Conservation (phyloP, 2,797 vertebrate genomes). For the Falco naumanni region DNA sequence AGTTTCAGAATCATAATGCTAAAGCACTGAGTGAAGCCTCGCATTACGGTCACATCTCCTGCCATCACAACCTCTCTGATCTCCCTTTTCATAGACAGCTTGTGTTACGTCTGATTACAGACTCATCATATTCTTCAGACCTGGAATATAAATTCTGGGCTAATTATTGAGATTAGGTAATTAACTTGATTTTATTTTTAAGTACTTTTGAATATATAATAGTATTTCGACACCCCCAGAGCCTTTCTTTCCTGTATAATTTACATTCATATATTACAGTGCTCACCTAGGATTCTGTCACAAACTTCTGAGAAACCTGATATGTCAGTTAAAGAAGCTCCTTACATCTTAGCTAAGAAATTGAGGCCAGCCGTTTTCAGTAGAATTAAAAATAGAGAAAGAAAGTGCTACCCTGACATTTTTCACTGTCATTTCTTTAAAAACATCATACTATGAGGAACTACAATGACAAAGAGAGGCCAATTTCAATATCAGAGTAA, state of each 20-base stretch:
- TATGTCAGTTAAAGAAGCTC: neutral
- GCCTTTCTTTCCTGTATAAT: neutral
- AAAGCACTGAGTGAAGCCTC: neutral
- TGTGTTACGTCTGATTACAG: neutral
- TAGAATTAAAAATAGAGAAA: neutral
- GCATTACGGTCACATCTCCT: fast-evolving
- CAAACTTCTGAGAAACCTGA: neutral
- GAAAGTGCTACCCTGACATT: neutral
- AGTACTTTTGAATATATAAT: neutral
- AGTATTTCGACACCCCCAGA: neutral
- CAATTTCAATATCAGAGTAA: neutral
- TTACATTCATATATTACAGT: neutral
- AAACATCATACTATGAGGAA: neutral
- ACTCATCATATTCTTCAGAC: neutral
- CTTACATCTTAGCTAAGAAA: neutral
- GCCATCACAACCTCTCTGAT: neutral
- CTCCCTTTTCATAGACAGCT: neutral
- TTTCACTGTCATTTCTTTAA: neutral
- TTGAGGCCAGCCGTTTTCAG: neutral
- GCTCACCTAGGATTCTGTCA: neutral
- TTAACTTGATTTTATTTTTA: neutral
- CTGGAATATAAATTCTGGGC: neutral
- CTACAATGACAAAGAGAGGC: neutral
- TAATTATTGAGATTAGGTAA: neutral
- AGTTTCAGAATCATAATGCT: neutral